Conservation (phyloP, 2,888 invertebrate genomes). For the Drosophila quinaria region DNA sequence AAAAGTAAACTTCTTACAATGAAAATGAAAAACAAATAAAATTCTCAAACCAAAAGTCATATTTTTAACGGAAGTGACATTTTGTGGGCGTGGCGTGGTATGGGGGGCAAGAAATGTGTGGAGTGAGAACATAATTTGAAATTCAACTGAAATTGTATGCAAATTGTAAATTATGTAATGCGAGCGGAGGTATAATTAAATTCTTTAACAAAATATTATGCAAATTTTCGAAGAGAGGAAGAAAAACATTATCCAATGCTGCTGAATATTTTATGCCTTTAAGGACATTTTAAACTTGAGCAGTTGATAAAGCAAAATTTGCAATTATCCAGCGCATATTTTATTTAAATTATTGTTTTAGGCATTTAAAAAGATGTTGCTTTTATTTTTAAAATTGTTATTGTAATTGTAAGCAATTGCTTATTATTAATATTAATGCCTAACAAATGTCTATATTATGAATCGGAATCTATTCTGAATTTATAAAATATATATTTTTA, state of each 20-base stretch:
- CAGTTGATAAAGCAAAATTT: slow-evolving; percentile 5
- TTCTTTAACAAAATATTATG: slow-evolving; percentile 67
- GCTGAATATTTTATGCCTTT: slow-evolving; percentile 13
- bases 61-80: slow-evolving; percentile 17
- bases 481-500: slow-evolving; percentile 16
- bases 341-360: slow-evolving; percentile 4
- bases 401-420: not conserved
- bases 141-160: slow-evolving; percentile 67
- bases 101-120: not conserved
- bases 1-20: slow-evolving; percentile 30
- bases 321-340: slow-evolving; percentile 18
- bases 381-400: not conserved
- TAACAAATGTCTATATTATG: not conserved
- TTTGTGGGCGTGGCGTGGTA: slow-evolving; percentile 31
- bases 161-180: slow-evolving; percentile 70
- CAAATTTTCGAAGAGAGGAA: slow-evolving; percentile 49
- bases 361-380: slow-evolving; percentile 4
- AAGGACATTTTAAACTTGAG: slow-evolving; percentile 15
- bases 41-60: slow-evolving; percentile 17
- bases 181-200: slow-evolving; percentile 67
- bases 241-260: not conserved
- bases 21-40: slow-evolving; percentile 40
- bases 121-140: slow-evolving; percentile 27
- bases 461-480: too few relatives aligned
- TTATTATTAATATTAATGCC: not conserved